These are phyloP conservation scores for Formicarius rufipectus DNA, from an alignment of 2,113 vertebrate genomes.

Conservation along the genomic window DNA sequence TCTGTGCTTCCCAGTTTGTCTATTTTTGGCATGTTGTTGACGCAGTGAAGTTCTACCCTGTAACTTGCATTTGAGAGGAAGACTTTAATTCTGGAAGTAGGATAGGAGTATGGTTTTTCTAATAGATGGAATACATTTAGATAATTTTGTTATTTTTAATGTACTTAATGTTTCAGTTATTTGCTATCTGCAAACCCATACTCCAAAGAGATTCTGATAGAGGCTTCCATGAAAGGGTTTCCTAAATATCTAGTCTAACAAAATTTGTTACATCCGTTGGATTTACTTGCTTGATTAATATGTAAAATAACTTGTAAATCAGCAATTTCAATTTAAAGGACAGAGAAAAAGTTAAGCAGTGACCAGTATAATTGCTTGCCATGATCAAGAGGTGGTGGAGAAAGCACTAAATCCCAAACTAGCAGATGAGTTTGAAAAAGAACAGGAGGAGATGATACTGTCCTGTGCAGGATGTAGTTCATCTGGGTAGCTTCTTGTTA, in stretches of 20 bases:
- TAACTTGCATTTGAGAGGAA: not conserved
- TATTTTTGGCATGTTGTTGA: not conserved
- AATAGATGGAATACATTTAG: not conserved
- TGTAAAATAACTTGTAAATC: not conserved
- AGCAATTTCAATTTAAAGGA: not conserved
- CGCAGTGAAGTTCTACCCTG: not conserved
- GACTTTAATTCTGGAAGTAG: not conserved
- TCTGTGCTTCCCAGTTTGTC: not conserved
- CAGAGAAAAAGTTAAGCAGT: not conserved
- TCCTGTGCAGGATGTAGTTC: not conserved
- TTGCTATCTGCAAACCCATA: not conserved
- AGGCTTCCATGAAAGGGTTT: not conserved
- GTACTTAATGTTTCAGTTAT: not conserved
- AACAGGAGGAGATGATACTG: not conserved
- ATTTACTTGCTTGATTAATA: not conserved
- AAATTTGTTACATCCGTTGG: accelerated
- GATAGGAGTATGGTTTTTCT: not conserved
- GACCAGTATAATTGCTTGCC: not conserved
- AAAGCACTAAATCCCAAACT: not conserved
- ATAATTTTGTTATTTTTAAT: not conserved
- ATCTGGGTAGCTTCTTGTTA: not conserved
- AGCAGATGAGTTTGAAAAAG: not conserved
- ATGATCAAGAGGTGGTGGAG: not conserved
- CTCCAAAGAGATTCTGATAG: not conserved
- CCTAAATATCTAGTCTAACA: not conserved